These are phyloP conservation scores for Agraylea sexmaculata DNA, from an alignment of 1,140 invertebrate genomes.

Conservation along the genomic window DNA sequence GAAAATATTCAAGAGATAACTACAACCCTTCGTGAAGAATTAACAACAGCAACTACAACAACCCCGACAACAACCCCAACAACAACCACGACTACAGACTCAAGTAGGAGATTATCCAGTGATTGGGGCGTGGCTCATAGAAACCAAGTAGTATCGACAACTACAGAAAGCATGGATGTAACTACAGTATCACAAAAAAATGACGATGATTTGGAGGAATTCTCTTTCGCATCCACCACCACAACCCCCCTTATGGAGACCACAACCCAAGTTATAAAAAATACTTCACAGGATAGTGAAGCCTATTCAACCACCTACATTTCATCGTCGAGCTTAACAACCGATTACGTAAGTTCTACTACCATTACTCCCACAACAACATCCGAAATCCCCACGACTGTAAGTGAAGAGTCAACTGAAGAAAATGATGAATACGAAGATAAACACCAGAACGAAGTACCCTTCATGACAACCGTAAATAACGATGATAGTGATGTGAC, in stretches of 20 bases:
- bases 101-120: too few species aligned
- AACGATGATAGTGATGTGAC: conserved; percentile 2
- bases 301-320: conserved; percentile 15
- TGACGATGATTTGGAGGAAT: too few species aligned
- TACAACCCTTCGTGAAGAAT: conserved; percentile 3
- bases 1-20: conserved; percentile 2
- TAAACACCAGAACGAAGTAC: conserved; percentile 1
- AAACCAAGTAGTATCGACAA: too few species aligned
- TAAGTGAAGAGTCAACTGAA: too few species aligned
- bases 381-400: neutral
- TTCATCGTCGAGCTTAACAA: conserved; percentile 13
- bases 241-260: neutral
- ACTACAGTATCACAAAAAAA: too few species aligned
- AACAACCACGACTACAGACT: neutral
- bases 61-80: neutral
- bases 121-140: too few species aligned
- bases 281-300: conserved; percentile 13
- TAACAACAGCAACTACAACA: conserved; percentile 3
- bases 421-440: conserved; percentile 4
- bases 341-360: conserved; percentile 7
- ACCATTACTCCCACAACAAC: conserved; percentile 4
- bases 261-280: conserved; percentile 11
- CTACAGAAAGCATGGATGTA: too few species aligned
- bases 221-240: too few species aligned
- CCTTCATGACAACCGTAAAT: neutral